Base-by-base conservation (phyloP, 2,797 vertebrate species). In the Amblyopsis hoosieri region DNA sequence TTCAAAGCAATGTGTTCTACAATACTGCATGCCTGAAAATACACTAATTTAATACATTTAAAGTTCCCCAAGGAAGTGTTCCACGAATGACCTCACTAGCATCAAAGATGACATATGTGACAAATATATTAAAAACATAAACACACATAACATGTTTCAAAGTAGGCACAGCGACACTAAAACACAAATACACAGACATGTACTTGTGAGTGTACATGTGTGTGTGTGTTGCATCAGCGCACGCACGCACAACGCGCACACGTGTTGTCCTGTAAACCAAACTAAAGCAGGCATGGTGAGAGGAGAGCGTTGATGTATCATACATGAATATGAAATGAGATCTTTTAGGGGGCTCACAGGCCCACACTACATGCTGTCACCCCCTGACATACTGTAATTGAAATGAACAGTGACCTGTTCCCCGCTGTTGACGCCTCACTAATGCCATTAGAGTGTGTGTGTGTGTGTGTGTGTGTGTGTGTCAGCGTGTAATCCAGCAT, bases 311-410 rank as follows among this genome's bases (percentile, higher is more conserved):
- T 51, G 14, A 51, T 77, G 71, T 76, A 52, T 58, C 53, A 42
- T 46, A 81, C 76, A 84, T 85, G 61, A 80, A 83, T 83, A 86
- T 79, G 57, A 80, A 82, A 85, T 84, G 58, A 84, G 78, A 62
- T 75, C 37, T 71, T 75, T 75, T 45, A 66, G 60, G 51, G 3
- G 60, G 51, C n/a, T 5, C 23, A 5, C 47, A 10, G 42, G 29
- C 49, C 57, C 17, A 31, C 12, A 2, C 59, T 52, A 69, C 31
- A 33, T 76, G 79, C 67, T 67, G 64, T 62, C 55, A 3, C 65
- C 74, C 54, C 70, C 66, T 57, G 49, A 80, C 72, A 54, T 19
- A 64, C 58, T 67, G 62, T 85, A 86, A 90, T 78, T 75, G 75
- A 88, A 86, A 83, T 60, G 62, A 90, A 75, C 81, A 82, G 75